phyloP scores from a whole-genome alignment of 1,140 invertebrate genomes.

The Diorhabda elongata region DNA sequence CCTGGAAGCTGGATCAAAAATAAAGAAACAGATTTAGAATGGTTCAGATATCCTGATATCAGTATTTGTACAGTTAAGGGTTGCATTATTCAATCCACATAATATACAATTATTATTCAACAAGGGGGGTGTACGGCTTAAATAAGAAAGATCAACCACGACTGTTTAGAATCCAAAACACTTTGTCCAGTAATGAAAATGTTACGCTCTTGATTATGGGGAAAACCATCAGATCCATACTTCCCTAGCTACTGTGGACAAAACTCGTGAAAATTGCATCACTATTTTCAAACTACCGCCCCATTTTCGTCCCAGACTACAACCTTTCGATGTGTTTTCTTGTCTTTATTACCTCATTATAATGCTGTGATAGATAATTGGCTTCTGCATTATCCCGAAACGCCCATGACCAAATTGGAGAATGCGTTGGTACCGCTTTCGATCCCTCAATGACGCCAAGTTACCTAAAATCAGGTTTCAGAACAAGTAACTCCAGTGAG shows the following conservation, averaged over 20 bases:
- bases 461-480: slow-evolving; percentile 5
- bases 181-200: slow-evolving; percentile 36
- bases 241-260: slow-evolving; percentile 20
- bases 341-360: neutral
- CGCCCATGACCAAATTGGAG: slow-evolving; percentile 3
- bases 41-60: neutral
- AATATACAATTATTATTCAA: neutral
- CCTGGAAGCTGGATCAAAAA: neutral
- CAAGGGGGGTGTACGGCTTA: slow-evolving; percentile 6
- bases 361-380: neutral
- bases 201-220: slow-evolving; percentile 35
- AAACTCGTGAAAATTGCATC: slow-evolving; percentile 25
- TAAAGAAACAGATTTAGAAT: neutral
- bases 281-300: slow-evolving; percentile 37
- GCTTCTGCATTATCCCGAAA: no score
- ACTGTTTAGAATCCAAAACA: slow-evolving; percentile 43
- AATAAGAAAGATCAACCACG: slow-evolving; percentile 50
- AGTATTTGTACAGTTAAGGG: neutral
- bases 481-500: slow-evolving; percentile 1
- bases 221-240: slow-evolving; percentile 31
- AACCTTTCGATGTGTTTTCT: slow-evolving; percentile 45
- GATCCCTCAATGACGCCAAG: slow-evolving; percentile 10
- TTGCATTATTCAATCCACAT: neutral
- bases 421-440: slow-evolving; percentile 8
- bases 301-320: slow-evolving; percentile 35